Evolutionary conservation across 1,140 invertebrate genomes (phyloP), one percentile per base, ranked within the genome.

Genomic region (Colletes latitarsis): DNA sequence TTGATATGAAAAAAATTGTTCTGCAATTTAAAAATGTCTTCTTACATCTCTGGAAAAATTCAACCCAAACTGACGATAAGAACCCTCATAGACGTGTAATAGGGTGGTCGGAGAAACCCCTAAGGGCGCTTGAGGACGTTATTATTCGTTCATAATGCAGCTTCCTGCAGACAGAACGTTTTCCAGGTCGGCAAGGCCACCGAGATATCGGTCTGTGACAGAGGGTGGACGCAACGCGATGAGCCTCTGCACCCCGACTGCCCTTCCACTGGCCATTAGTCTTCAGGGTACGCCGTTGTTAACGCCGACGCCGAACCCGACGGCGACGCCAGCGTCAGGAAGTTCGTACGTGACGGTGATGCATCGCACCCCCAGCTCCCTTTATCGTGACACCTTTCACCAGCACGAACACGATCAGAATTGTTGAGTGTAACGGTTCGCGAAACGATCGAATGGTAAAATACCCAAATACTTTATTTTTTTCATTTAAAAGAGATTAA

Each of bases 251-350:
- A 94, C 94, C 4, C 94, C 95, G 15, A 94, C 95, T 15, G 94
- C 95, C 3, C 90, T 96, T 12, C 95, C 95, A 8, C 82, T 96
- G 82, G 95, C 95, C 74, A 94, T 96, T 62, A 95, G 95, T 86
- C 92, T 95, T 68, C 95, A 95, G 86, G 94, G 94, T 14, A 95
- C 94, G 10, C 94, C 95, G 9, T 88, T 95, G 46, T 90, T 95
- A 79, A 94, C 95, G 57, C 94, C 95, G 58, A 92, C 91, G 1
- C 91, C 93, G 1, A 93, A 91, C 70, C 90, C 88, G 62, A 88
- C 90, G 21, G 90, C 89, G 49, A 92, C 90, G 6, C 89, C 82
- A 41, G 86, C 84, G 21, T 88, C 87, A 3, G 88, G 83, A 68
- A 88, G 77, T 70, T 89, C 88, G 1, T 88, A 85, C 55, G 74